Base-by-base conservation (phyloP, 2,797 vertebrate species). In the Halcyon chelicuti region DNA sequence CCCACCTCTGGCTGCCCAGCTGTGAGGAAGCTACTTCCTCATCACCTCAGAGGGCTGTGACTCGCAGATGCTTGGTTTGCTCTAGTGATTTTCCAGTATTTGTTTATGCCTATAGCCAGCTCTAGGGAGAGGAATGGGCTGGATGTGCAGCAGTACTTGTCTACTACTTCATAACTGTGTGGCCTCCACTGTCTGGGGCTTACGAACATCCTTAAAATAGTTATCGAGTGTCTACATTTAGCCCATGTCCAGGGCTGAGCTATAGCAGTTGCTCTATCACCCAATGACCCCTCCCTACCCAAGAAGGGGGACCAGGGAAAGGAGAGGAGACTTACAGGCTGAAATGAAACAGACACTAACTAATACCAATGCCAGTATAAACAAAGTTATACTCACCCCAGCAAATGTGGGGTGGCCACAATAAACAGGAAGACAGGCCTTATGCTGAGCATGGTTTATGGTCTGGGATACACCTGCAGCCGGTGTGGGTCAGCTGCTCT, bases 31-130 rank as follows among this genome's bases (percentile, higher is more conserved):
- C 2, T 9, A 44, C 14, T 18, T 55, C 28, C 71, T 31, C 47
- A 33, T 18, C 31, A 10, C 5, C 2, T 1, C 51, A 5, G 9
- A 76, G 40, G 33, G 21, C 28, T 0, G 0, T 9, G 10, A 20
- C 54, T 82, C 12, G 0, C 42, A 8, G 5, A 15, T 2, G 0
- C 20, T 18, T 39, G 40, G 23, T 5, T 68, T 51, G 31, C 60
- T 26, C 31, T 3, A 12, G 16, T 18, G 6, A 29, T 51, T 58
- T 42, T 23, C 42, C 52, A 29, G 4, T 5, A 2, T 13, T 62
- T 39, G 12, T 70, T 76, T 15, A 39, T 20, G 23, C 40, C 65
- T 57, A 20, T n/a, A 61, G 49, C 23, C 39, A 67, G 47, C 35
- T 74, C 79, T 2, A 0, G 1, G 2, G 66, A 47, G 52, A 46